Percentiles rank a stretch among this genome's conserved stretches.
Evolutionary conservation across 1,140 invertebrate genomes (phyloP).

Genomic region (Scaptomyza hsui): DNA sequence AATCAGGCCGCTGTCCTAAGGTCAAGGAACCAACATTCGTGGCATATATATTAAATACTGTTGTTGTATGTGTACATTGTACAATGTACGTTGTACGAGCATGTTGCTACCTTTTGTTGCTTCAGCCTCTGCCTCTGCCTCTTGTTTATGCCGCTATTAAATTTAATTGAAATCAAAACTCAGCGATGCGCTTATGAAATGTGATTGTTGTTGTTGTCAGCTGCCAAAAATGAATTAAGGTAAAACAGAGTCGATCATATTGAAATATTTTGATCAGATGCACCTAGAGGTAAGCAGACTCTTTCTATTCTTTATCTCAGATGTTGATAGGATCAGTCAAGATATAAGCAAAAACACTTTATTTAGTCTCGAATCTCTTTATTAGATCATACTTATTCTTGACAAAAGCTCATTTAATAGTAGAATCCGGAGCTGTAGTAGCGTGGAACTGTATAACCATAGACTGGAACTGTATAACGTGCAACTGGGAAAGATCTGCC

Average conservation of each 20-base stretch:
- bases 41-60: slow-evolving; percentile 34
- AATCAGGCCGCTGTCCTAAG: slow-evolving; percentile 64
- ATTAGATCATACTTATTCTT: slow-evolving; percentile 21
- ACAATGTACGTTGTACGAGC: no score
- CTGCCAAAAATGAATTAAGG: neutral
- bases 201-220: slow-evolving; percentile 7
- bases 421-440: slow-evolving; percentile 60
- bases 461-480: slow-evolving; percentile 47
- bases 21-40: slow-evolving; percentile 66
- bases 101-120: slow-evolving; percentile 29
- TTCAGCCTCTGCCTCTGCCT: no score
- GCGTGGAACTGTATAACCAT: slow-evolving; percentile 57
- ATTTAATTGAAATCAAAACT: slow-evolving; percentile 81
- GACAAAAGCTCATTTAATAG: slow-evolving; percentile 32
- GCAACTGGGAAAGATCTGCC: slow-evolving; percentile 74
- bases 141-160: slow-evolving; percentile 78
- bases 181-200: slow-evolving; percentile 53
- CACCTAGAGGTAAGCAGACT: no score
- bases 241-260: neutral
- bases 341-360: no score
- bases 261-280: neutral
- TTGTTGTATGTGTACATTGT: slow-evolving; percentile 11
- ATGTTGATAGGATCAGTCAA: no score
- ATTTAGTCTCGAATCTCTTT: slow-evolving; percentile 30
- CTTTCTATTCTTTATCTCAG: no score